A percentile compares a stretch with the other conserved stretches of the same genome.
Conservation (phyloP, 2,797 vertebrate genomes). For the Rhincodon typus region DNA sequence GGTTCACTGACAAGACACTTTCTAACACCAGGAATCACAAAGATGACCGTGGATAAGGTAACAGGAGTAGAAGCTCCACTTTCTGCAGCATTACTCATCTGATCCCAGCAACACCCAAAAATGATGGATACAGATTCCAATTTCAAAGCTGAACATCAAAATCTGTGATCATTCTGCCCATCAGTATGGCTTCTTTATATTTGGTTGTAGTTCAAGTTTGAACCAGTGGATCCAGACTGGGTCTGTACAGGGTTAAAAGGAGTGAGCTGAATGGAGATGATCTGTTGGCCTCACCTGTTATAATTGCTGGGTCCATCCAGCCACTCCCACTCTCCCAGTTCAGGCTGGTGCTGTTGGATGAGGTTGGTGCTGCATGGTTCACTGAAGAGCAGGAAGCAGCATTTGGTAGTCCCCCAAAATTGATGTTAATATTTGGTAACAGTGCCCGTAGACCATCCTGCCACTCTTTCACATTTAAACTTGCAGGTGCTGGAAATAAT, state of each 20-base stretch:
- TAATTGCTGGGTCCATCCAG: conserved; percentile 99
- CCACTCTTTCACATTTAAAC: conserved; percentile 99
- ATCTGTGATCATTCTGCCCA: neutral
- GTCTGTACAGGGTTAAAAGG: conserved; percentile 3
- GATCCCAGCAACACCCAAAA: neutral
- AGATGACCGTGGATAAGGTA: neutral
- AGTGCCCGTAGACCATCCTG: conserved; percentile 96
- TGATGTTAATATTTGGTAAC: conserved; percentile 99
- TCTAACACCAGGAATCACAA: neutral
- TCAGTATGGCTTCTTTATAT: neutral
- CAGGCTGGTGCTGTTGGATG: conserved; percentile 86
- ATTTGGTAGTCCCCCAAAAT: conserved; percentile 97
- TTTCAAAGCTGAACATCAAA: neutral
- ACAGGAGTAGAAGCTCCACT: neutral
- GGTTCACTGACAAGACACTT: neutral
- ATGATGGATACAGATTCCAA: neutral
- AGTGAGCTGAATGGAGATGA: conserved; percentile 37
- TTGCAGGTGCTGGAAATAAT: too few relatives aligned
- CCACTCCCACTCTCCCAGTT: conserved; percentile 94
- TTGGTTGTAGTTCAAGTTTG: conserved; percentile 13
- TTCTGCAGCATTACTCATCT: neutral
- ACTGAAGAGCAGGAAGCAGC: conserved; percentile 91
- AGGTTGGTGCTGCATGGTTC: conserved; percentile 85
- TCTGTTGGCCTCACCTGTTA: conserved; percentile 75
- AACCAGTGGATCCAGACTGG: neutral